Evolutionary conservation across 2,888 invertebrate genomes (phyloP), one percentile per base, ranked within the genome.

Genomic region (Lasioglossum pauxillum): DNA sequence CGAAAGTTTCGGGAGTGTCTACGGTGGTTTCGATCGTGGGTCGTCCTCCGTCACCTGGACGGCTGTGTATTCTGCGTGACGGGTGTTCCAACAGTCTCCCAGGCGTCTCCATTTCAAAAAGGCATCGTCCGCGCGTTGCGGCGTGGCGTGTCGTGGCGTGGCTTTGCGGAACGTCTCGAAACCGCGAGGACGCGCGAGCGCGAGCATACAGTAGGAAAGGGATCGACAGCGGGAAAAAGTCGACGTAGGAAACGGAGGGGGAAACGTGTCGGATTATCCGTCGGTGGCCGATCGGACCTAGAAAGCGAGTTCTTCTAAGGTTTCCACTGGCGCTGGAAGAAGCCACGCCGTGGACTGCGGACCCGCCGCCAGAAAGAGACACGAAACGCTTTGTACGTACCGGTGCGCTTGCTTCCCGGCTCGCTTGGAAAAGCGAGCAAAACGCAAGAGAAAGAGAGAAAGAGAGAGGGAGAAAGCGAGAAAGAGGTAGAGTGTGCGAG

Each of bases 311-410:
- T 82, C 80, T 93, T 87, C 82, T 92, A 92, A 90, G 93, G 93
- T 92, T 93, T 93, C 93, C 88, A 71, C 87, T 86, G 87, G 86
- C 76, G 87, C 78, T 81, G 88, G 88, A 89, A 82, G 94, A 94
- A 93, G 94, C 94, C 94, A 87, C 74, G 80, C 79, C 76, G 86
- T 86, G 86, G 86, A 86, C 86, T 73, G 57, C 64, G 60, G 27
- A 57, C 71, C 60, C 60, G 19, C n/a, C 44, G 83, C 67, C 64
- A 72, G 71, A 75, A 77, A 57, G 78, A 57, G 83, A 85, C 85
- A 80, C 82, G 73, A 78, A 82, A 75, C 46, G 12, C 23, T 19
- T 35, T 38, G 38, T 38, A 69, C 69, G 38, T 19, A 35, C 19
- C 35, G 8, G 67, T 23, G 12, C 23, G 64, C 64, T 64, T 64